phyloP scores from a whole-genome alignment of 2,888 invertebrate genomes.

The Lepidocyrtinus sp. region DNA sequence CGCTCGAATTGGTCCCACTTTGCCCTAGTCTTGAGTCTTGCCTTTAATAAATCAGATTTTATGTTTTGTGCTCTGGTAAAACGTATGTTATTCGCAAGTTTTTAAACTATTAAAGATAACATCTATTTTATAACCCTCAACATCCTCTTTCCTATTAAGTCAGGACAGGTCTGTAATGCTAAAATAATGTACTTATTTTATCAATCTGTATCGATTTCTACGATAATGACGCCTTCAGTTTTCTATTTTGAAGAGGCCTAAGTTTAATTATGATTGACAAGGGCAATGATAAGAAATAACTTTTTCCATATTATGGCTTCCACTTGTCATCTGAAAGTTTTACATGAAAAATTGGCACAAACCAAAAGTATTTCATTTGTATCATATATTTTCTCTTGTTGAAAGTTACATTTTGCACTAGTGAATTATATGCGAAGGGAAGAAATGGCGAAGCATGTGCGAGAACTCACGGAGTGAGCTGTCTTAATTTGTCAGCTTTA shows the following conservation, averaged over 20 bases:
- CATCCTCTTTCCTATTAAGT: background rate
- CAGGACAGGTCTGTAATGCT: background rate
- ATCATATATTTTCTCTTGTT: background rate
- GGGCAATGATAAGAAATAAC: conserved; percentile 32
- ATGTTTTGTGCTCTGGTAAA: too few species aligned
- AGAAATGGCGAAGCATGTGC: background rate
- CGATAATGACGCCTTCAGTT: background rate
- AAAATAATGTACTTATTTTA: background rate
- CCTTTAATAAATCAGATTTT: background rate
- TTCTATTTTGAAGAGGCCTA: background rate
- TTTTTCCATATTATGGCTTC: background rate
- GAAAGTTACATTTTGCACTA: background rate
- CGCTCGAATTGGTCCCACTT: background rate
- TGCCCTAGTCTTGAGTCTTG: background rate
- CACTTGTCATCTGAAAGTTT: conserved; percentile 17
- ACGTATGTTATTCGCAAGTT: too few species aligned
- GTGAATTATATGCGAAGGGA: background rate
- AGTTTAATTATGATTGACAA: conserved; percentile 31
- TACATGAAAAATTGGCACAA: conserved; percentile 46
- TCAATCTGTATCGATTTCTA: conserved; percentile 13
- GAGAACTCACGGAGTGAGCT: conserved; percentile 16
- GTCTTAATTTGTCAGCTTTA: conserved; percentile 63
- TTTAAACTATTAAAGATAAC: too few species aligned
- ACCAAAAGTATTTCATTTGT: background rate
- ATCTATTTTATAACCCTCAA: background rate